phyloP scores from a whole-genome alignment of 2,113 vertebrate genomes.

The Rhinichthys klamathensis region DNA sequence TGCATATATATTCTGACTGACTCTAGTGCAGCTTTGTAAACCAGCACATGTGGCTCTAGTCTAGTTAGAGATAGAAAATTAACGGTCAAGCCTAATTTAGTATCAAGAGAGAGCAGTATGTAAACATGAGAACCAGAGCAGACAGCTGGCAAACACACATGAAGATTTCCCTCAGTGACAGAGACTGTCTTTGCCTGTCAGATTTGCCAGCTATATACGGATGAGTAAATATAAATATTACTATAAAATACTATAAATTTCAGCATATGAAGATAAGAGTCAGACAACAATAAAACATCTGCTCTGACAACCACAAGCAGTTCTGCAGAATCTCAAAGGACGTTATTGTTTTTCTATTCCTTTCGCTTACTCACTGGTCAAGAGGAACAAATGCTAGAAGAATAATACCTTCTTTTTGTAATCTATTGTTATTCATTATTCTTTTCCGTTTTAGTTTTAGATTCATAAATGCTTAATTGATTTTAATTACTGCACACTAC shows the following conservation, averaged over 20 bases:
- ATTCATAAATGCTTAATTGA: not conserved
- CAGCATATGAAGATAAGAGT: not conserved
- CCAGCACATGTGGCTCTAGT: conserved; percentile 62
- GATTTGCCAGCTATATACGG: conserved; percentile 39
- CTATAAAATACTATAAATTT: not conserved
- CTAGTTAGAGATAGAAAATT: conserved; percentile 58
- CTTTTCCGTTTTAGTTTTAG: not conserved
- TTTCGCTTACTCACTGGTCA: not conserved
- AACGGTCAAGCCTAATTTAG: conserved; percentile 62
- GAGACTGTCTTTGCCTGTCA: conserved; percentile 49
- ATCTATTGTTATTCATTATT: not conserved
- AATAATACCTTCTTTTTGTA: not conserved
- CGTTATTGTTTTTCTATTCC: not conserved
- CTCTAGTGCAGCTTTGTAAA: conserved; percentile 56
- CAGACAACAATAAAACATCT: conserved; percentile 21
- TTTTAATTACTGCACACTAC: not conserved
- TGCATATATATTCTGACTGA: conserved; percentile 46
- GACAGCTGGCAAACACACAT: conserved; percentile 41
- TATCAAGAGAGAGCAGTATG: conserved; percentile 41
- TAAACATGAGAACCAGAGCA: conserved; percentile 37
- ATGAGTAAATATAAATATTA: not conserved
- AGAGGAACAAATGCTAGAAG: not conserved
- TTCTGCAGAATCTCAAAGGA: not conserved
- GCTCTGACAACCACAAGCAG: not conserved
- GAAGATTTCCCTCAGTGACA: conserved; percentile 57